Percentiles rank a stretch among this genome's conserved stretches.
Evolutionary conservation across 2,797 vertebrate genomes (phyloP).

Genomic region (Cephalopachus bancanus): DNA sequence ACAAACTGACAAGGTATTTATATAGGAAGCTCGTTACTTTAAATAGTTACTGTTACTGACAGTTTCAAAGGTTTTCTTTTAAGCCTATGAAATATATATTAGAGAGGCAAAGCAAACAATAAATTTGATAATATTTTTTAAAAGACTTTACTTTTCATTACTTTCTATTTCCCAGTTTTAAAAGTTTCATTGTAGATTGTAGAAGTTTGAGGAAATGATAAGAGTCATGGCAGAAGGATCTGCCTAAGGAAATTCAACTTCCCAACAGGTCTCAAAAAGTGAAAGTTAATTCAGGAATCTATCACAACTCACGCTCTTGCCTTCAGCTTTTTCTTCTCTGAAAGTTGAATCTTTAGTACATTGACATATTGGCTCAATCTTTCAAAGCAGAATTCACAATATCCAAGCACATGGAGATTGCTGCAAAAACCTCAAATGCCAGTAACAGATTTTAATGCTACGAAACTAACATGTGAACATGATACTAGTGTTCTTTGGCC

Average conservation of each 20-base stretch:
- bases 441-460: background rate
- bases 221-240: background rate
- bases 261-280: background rate
- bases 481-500: background rate
- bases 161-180: background rate
- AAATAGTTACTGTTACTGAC: slow-evolving; percentile 71
- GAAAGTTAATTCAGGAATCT: background rate
- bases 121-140: slow-evolving; percentile 38
- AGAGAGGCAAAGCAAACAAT: slow-evolving; percentile 58
- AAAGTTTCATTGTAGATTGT: background rate
- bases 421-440: background rate
- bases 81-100: slow-evolving; percentile 62
- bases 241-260: background rate
- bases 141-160: background rate
- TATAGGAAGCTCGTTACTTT: slow-evolving; percentile 81
- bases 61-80: slow-evolving; percentile 75
- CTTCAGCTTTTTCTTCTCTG: background rate
- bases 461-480: background rate
- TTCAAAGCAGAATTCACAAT: background rate
- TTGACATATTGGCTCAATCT: background rate
- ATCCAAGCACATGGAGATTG: background rate
- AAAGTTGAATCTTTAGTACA: background rate
- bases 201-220: background rate
- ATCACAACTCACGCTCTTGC: background rate
- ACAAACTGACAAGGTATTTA: slow-evolving; percentile 81